Base-by-base conservation (phyloP, 2,113 vertebrate genomes). In the Gymnorhina tibicen region DNA sequence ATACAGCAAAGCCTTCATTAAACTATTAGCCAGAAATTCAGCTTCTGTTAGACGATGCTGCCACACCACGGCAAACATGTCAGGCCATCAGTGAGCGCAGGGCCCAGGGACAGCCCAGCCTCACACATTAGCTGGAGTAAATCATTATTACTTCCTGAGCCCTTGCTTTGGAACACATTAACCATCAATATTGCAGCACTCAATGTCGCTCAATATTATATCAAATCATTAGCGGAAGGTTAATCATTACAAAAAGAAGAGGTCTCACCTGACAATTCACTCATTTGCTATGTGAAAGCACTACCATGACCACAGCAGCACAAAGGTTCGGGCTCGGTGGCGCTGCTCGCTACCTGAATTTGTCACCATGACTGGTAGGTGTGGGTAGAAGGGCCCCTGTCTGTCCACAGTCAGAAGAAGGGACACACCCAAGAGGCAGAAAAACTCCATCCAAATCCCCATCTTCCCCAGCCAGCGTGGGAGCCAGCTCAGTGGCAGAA, bases 1-100 rank as follows among this genome's bases (percentile, higher is more conserved):
- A 96, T 91, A 94, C 41, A 87, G 69, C 2, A 4, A 85, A 82
- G 41, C 47, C 59, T 88, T 95, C 84, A 89, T 94, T 95, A 93
- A 95, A 95, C 93, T 89, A 93, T 85, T 92, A 95, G 53, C 78
- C 80, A 95, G 72, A 75, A 97, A 91, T 47, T 62, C 67, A 39
- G 41, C 32, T 95, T 86, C 74, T 56, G 64, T 91, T 93, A 75
- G 83, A 85, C 1, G 6, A 66, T 89, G 55, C 87, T 92, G 84
- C 68, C 91, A 72, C 91, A 75, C 67, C 62, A 86, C 5, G 5
- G 56, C 59, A 89, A 69, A 66, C 39, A 39, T 10, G 3, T n/a
- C 47, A 35, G 58, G n/a, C 75, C 52, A 52, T 56, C 46, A 3
- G 59, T 50, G 49, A 86, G 32, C 18, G 6, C 0, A 4, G 44